Conservation (phyloP, 2,113 vertebrate genomes). For the Alethe castanea region DNA sequence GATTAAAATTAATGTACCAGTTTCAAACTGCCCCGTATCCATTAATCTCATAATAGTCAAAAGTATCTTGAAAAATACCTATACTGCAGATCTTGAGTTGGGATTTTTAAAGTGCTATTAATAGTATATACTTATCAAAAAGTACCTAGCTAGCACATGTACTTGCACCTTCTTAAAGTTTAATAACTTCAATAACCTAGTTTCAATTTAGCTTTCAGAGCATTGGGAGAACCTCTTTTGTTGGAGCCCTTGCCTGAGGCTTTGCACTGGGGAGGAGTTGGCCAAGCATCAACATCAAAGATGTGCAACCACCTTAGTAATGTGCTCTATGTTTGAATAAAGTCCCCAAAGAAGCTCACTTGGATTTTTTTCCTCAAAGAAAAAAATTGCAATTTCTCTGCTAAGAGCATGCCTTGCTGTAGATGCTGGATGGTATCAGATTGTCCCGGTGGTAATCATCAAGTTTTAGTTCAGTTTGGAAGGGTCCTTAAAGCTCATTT, state of each 20-base stretch:
- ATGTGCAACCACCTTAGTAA: background rate
- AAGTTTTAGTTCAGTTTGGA: background rate
- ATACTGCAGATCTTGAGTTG: background rate
- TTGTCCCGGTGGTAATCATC: background rate
- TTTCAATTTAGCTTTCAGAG: constrained; percentile 27
- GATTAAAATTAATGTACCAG: constrained; percentile 49
- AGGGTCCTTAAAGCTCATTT: background rate
- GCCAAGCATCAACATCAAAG: background rate
- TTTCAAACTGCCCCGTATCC: constrained; percentile 41
- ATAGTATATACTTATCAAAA: constrained; percentile 33
- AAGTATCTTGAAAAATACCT: background rate
- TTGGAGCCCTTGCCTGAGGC: background rate
- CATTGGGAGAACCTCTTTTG: background rate
- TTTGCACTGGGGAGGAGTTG: background rate
- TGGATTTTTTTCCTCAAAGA: background rate
- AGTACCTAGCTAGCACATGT: background rate
- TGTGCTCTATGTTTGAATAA: background rate
- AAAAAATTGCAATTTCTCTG: background rate
- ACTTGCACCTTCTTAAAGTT: constrained; percentile 26
- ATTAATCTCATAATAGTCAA: constrained; percentile 48
- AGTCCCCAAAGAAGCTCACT: background rate
- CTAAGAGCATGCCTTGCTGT: background rate
- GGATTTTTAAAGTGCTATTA: constrained; percentile 19
- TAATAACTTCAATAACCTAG: constrained; percentile 15
- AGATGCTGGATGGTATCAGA: accelerated